Evolutionary conservation across 1,140 invertebrate genomes (phyloP), one percentile per base, ranked within the genome.

Genomic region (Platyura marginata): DNA sequence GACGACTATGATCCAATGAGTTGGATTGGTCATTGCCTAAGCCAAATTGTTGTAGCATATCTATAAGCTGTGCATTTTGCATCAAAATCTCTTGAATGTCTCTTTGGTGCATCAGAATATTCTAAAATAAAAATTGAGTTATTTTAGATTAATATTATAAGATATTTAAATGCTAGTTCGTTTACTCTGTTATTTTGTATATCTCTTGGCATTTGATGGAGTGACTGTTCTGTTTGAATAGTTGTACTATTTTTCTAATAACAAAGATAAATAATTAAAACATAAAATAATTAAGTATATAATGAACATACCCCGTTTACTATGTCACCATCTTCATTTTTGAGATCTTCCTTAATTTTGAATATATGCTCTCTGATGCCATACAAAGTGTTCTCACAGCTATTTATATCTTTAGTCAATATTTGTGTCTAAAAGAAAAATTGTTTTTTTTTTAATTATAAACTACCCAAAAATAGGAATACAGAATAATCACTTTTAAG

Each of bases 371-470:
- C 49, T 40, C 54, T 46, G 52, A 66, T 47, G 18, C 44, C 41
- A 48, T 56, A 42, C 49, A 56, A 40, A 44, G 53, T 50, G 44
- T 55, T 46, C 46, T 75, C 67, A 49, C 71, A 75, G 43, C 58
- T 65, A 13, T 65, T 59, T 18, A 78, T 66, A 52, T 83, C 79
- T 46, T 79, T 78, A 43, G 76, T 71, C 2, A 82, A 59, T 46
- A 82, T 81, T 56, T 77, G 70, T 3, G 71, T 70, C 55, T 82
- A 75, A 15, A 81, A 53, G 10, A 36, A 6, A 10, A 36, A 36
- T 5, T 8, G 6, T 6, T 5, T 36, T 10, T 36, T 36, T n/a
- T 6, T 11, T 18, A 20, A 2, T 9, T 5, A 38, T 11, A 38
- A 4, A 6, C n/a, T 11, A 38, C 16, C 9, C 36, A 6, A 18